Base-by-base conservation (phyloP, 2,797 vertebrate species). In the Astyanax mexicanus region DNA sequence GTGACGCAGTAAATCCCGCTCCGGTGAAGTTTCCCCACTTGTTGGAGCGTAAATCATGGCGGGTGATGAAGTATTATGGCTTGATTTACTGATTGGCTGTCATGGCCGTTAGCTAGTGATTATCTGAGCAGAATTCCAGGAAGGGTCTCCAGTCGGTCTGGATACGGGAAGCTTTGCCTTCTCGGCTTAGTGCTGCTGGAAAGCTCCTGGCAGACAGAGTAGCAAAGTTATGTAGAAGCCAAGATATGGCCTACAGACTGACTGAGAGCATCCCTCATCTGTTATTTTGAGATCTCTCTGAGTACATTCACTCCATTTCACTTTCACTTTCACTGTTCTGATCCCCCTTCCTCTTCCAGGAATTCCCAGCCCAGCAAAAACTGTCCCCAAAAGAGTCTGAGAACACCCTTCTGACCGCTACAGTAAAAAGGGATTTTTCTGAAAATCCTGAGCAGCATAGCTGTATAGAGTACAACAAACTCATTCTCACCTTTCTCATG, bases 1-100 rank as follows among this genome's bases (percentile, higher is more conserved):
- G 6, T 19, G 73, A 75, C 32, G 17, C 73, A 64, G 10, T 54
- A 58, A 51, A 25, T 29, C 32, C 57, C 19, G 52, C 17, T 45
- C 44, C 2, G 1, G 23, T 55, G 15, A 9, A 32, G 11, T 54
- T 37, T 44, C 19, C 37, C 51, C 38, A 25, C 35, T 37, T 19
- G 40, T 51, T 60, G 40, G 42, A 67, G 27, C 25, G 42, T 12
- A 42, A 57, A 45, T 57, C 5, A 4, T 11, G 25, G 4, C 9
- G 2, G 4, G 38, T 64, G 23, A 64, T 64, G 62, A 45, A 45
- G 25, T 8, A 29, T 65, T 29, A 45, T 13, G 60, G 42, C 61
- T 13, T 64, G 61, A 42, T 58, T 67, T 47, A n/a, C 5, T 21
- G 23, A 11, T 58, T 15, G 17, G 4, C 25, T 12, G n/a, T 62